Evolutionary conservation across 2,888 invertebrate genomes (phyloP), one percentile per base, ranked within the genome.

Genomic region (Drosophila crucigera): DNA sequence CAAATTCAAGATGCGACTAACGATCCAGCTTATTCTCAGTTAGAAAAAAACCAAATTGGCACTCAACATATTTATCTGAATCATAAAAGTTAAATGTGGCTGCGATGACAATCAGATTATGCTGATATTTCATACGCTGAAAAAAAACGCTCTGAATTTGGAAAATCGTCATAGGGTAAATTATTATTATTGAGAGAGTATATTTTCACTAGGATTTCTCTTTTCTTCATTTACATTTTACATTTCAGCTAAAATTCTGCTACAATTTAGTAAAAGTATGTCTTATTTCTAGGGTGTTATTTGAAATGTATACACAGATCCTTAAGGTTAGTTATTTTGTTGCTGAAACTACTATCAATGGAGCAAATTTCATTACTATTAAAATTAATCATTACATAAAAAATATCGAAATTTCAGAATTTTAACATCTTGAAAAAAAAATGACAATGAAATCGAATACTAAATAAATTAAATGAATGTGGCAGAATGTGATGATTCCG

Each of bases 101-200:
- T 25, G 19, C 19, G 25, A 55, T 25, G 2, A 47, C 6, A 22
- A 14, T 2, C 7, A 22, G 7, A 14, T 43, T 22, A 22, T 22
- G n/a, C n/a, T 39, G 39, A 35, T 35, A 35, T 11, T 14, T 35
- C 33, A 35, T 35, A 35, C 11, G 33, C 35, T 35, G 5, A 37
- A 37, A n/a, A n/a, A n/a, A 41, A n/a, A 4, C 10, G n/a, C 47
- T 47, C 7, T 22, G 43, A 47, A 47, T 14, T 22, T 41, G 10
- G 10, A n/a, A 10, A 41, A 41, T n/a, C 4, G 0, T 39, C 0
- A 4, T 9, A 9, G 2, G 10, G 0, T n/a, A n/a, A 19, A n/a
- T 39, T 10, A 10, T 10, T 4, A 5, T 41, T 41, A 10, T 41
- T n/a, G n/a, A 10, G 39, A n/a, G 3, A 37, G 16, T 6, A 6